These are phyloP conservation scores for Synodontis membranacea DNA, from an alignment of 2,113 vertebrate species.

Conservation along the genomic window DNA sequence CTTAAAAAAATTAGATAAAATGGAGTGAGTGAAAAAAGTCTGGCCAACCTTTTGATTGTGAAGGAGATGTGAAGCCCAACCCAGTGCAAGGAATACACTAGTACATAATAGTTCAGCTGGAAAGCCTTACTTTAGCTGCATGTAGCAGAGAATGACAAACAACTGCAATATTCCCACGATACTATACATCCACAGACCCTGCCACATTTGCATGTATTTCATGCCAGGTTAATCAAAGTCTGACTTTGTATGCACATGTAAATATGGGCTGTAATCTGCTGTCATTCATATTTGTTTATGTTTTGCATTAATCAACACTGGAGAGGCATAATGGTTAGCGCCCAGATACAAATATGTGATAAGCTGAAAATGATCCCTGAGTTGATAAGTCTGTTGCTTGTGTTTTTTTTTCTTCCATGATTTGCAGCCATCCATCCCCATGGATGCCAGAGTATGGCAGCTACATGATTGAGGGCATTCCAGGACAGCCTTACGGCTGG, in stretches of 20 bases:
- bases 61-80: neutral
- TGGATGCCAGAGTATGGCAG: slow-evolving; percentile 97
- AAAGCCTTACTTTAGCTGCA: slow-evolving; percentile 62
- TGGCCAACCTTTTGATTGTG: neutral
- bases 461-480: slow-evolving; percentile 98
- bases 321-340: neutral
- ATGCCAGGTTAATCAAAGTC: neutral
- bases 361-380: neutral
- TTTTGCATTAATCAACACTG: neutral
- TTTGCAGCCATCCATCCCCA: slow-evolving; percentile 89
- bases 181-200: slow-evolving; percentile 1
- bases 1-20: too few relatives aligned
- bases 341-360: neutral
- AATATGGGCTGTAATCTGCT: neutral
- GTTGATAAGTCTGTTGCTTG: neutral
- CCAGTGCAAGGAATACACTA: slow-evolving; percentile 16
- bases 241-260: neutral
- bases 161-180: too few relatives aligned
- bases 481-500: slow-evolving; percentile 93
- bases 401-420: too few relatives aligned
- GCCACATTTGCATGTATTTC: slow-evolving; percentile 26
- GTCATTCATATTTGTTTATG: neutral
- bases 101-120: slow-evolving; percentile 56
- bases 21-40: too few relatives aligned
- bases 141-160: slow-evolving; percentile 52